These are phyloP conservation scores for Melanophora roralis DNA, from an alignment of 2,888 invertebrate species.

Conservation along the genomic window DNA sequence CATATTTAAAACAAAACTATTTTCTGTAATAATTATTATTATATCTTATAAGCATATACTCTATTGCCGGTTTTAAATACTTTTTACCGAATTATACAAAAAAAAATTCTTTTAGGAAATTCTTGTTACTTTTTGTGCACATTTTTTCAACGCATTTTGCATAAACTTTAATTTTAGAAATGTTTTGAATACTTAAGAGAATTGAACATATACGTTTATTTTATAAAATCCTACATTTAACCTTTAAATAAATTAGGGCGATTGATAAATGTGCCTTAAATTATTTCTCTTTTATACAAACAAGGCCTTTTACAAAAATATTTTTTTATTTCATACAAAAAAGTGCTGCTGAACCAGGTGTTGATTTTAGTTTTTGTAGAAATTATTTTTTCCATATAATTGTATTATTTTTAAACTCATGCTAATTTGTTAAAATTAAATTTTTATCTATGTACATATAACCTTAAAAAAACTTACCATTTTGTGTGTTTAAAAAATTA, in stretches of 20 bases:
- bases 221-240: conserved; percentile 67
- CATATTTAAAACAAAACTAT: no score
- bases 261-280: conserved; percentile 50
- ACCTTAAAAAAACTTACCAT: conserved; percentile 64
- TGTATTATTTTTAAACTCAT: conserved; percentile 32
- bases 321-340: background rate
- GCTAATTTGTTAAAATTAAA: conserved; percentile 9
- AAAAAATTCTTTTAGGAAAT: conserved; percentile 13
- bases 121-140: background rate
- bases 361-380: conserved; percentile 9
- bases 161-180: conserved; percentile 9
- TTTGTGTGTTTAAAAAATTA: conserved; percentile 50
- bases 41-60: no score
- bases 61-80: no score
- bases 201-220: background rate
- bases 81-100: no score
- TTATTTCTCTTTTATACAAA: conserved; percentile 39
- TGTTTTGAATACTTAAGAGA: conserved; percentile 43
- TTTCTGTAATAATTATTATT: no score
- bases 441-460: background rate
- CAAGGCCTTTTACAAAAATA: conserved; percentile 64
- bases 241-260: conserved; percentile 65
- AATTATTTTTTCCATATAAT: no score
- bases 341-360: conserved; percentile 30
- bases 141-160: background rate